Evolutionary conservation across 1,140 invertebrate species (phyloP).

Genomic region (Thaumetopoea pityocampa): DNA sequence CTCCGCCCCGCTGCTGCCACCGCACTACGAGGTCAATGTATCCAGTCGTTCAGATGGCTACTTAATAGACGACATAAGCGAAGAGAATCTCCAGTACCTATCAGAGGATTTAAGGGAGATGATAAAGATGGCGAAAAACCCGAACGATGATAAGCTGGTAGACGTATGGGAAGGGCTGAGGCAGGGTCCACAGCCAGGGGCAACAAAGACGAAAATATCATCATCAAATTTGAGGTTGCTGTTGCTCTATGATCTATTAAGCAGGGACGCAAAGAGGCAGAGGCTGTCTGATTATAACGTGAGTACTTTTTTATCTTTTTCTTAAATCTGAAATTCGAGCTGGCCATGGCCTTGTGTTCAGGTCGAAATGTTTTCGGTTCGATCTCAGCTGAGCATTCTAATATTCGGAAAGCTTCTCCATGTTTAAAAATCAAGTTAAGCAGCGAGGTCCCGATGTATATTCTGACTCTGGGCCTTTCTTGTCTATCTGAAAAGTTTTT

Average conservation of each 20-base stretch:
- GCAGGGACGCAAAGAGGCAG: conserved; percentile 76
- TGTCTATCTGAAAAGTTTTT: too few relatives aligned
- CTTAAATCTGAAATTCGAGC: not conserved
- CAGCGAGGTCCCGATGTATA: too few relatives aligned
- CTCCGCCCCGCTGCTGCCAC: conserved; percentile 39
- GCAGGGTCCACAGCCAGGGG: conserved; percentile 33
- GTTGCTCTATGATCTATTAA: conserved; percentile 76
- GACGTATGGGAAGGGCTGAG: conserved; percentile 46
- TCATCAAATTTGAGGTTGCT: conserved; percentile 66
- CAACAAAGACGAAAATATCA: conserved; percentile 44
- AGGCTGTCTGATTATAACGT: conserved; percentile 74
- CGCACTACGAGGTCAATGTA: conserved; percentile 41
- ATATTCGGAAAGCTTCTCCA: too few relatives aligned
- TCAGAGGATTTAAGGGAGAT: conserved; percentile 61
- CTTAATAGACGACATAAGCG: conserved; percentile 33
- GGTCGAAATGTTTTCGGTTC: too few relatives aligned
- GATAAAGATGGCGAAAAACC: conserved; percentile 56
- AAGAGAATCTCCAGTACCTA: conserved; percentile 68
- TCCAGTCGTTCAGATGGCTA: conserved; percentile 42
- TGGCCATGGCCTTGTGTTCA: too few relatives aligned
- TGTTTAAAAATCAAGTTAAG: too few relatives aligned
- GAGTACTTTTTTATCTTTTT: conserved; percentile 29
- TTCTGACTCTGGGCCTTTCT: too few relatives aligned
- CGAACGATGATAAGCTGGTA: conserved; percentile 51
- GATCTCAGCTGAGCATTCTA: too few relatives aligned